Evolutionary conservation across 2,113 vertebrate genomes (phyloP).

Genomic region (Synchiropus splendidus): DNA sequence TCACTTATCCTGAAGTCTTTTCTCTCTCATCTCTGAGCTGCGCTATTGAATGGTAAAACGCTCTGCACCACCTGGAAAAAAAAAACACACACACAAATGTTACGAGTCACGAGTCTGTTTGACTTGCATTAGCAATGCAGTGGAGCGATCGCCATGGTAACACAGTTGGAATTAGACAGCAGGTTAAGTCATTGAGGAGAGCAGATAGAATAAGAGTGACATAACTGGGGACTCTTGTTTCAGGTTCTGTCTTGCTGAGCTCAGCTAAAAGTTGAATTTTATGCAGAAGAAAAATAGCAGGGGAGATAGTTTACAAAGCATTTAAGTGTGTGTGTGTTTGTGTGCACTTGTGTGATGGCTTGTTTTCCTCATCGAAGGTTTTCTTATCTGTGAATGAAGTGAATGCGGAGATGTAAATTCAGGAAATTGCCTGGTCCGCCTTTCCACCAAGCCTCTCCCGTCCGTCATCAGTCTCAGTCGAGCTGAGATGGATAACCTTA

Average conservation of each 20-base stretch:
- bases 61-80: constrained; percentile 10
- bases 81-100: constrained; percentile 7
- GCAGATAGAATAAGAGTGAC: constrained; percentile 15
- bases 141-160: constrained; percentile 48
- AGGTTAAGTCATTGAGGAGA: constrained; percentile 48
- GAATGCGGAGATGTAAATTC: constrained; percentile 17
- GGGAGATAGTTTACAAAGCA: constrained; percentile 6
- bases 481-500: constrained; percentile 42
- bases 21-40: constrained; percentile 15
- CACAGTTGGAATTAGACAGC: constrained; percentile 43
- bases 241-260: constrained; percentile 12
- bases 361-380: constrained; percentile 31
- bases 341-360: constrained; percentile 32
- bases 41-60: constrained; percentile 21
- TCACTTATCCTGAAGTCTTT: constrained; percentile 19
- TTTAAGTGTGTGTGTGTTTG: constrained; percentile 4
- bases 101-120: constrained; percentile 27
- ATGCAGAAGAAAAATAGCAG: constrained; percentile 2
- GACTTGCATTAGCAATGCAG: constrained; percentile 11
- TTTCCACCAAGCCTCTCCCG: constrained; percentile 1
- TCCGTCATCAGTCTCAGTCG: constrained; percentile 14
- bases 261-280: constrained; percentile 25
- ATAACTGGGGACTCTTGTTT: no score
- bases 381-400: constrained; percentile 32
- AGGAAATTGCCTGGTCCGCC: constrained; percentile 8